Evolutionary conservation across 2,113 vertebrate genomes (phyloP).

Genomic region (Martes martes): DNA sequence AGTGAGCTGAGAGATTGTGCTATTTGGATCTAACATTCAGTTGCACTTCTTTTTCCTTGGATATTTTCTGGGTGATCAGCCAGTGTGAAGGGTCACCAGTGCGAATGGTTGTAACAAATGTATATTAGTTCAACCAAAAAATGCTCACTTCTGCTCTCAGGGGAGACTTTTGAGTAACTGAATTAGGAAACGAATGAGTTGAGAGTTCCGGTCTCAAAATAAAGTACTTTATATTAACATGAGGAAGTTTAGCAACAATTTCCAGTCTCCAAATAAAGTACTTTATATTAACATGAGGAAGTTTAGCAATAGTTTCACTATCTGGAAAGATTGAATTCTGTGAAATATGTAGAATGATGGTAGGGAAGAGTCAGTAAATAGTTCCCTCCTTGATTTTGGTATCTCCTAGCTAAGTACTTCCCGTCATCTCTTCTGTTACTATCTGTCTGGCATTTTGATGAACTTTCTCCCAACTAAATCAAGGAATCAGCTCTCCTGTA

Average conservation of each 20-base stretch:
- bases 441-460: background rate
- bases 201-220: conserved; percentile 9
- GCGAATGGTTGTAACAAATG: conserved; percentile 54
- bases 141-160: conserved; percentile 15
- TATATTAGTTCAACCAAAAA: conserved; percentile 56
- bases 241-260: background rate
- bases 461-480: background rate
- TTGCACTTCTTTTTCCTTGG: conserved; percentile 49
- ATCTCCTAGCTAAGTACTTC: background rate
- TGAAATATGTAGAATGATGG: background rate
- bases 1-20: conserved; percentile 68
- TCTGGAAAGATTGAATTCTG: background rate
- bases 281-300: background rate
- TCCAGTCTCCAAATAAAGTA: conserved; percentile 13
- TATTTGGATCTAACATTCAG: conserved; percentile 50
- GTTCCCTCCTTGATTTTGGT: background rate
- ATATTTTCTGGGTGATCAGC: conserved; percentile 72
- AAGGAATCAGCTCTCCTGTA: background rate
- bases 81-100: conserved; percentile 44
- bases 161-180: conserved; percentile 29
- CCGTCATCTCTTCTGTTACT: background rate
- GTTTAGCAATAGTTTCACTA: background rate
- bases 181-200: conserved; percentile 22
- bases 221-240: background rate
- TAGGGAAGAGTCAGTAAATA: background rate